Conservation (phyloP, 1,140 invertebrate species). For the Plectrocnemia conspersa region DNA sequence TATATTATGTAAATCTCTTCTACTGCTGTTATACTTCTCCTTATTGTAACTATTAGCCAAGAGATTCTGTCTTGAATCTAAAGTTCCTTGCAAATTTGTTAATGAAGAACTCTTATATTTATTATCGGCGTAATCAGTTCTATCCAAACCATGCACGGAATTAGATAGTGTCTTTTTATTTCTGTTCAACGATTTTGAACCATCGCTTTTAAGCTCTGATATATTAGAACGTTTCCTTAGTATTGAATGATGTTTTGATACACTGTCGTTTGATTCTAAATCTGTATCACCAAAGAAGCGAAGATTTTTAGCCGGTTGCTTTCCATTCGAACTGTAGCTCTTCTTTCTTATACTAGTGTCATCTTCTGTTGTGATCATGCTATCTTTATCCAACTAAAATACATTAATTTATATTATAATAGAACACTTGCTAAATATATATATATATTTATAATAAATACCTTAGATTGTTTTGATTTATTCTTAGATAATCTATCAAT, state of each 20-base stretch:
- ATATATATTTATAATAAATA: constrained; percentile 36
- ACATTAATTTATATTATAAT: constrained; percentile 4
- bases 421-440: not conserved
- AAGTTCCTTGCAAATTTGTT: constrained; percentile 43
- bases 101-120: constrained; percentile 46
- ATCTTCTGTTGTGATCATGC: constrained; percentile 43
- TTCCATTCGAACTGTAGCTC: constrained; percentile 43
- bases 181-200: constrained; percentile 38
- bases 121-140: constrained; percentile 42
- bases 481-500: constrained; percentile 56
- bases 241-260: constrained; percentile 42
- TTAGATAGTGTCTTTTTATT: constrained; percentile 43
- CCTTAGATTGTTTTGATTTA: constrained; percentile 50
- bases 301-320: constrained; percentile 58
- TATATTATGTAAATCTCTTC: constrained; percentile 55
- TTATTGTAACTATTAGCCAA: constrained; percentile 29
- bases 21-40: constrained; percentile 37
- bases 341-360: constrained; percentile 42
- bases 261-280: constrained; percentile 59
- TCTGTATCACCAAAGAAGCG: constrained; percentile 79
- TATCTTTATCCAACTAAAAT: constrained; percentile 45
- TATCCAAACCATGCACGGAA: constrained; percentile 47
- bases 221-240: constrained; percentile 32
- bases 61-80: constrained; percentile 28
- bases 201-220: constrained; percentile 27